Evolutionary conservation across 2,888 invertebrate species (phyloP), one percentile per base, ranked within the genome.

Genomic region (Nematopogon swammerdamellus): DNA sequence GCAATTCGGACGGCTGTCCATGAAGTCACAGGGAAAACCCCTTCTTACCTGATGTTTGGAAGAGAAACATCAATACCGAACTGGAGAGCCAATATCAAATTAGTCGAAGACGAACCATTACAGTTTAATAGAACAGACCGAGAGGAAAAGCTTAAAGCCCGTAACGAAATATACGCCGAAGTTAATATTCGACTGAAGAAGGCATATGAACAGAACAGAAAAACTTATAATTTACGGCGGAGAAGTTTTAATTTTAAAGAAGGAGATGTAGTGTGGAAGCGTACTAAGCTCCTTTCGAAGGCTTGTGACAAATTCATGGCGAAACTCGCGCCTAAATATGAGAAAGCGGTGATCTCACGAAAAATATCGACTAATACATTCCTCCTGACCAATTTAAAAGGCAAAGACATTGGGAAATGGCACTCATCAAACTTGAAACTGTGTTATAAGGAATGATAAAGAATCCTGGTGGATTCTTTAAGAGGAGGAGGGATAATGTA

Each of bases 1-100:
- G 63, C 63, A 1, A 49, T 64, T 1, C 45, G 58, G 17, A 60
- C 59, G 3, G 52, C 60, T 2, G 49, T 56, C 1, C 60, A 61
- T 49, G 57, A 58, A 42, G 49, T 53, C 1, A 61, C 59, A 3
- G 56, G 57, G 3, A 51, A 54, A 43, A 56, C 54, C 14, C 60
- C 62, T 4, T 54, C 56, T 19, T 58, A 51, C 47, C 6, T 56
- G 5, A 51, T 56, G 44, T 57, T 58, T 50, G 59, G 58, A 2
- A 44, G 55, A 16, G 56, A 57, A 44, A 54, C 55, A 44, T 51
- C 55, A 14, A 42, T 47, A 8, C 53, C 52, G n/a, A n/a, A n/a
- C n/a, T n/a, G n/a, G n/a, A n/a, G n/a, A n/a, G n/a, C n/a, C n/a
- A n/a, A n/a, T n/a, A n/a, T n/a, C n/a, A n/a, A n/a, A n/a, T n/a